These are phyloP conservation scores for Drosophila borealis DNA, from an alignment of 2,888 invertebrate genomes.

Conservation along the genomic window DNA sequence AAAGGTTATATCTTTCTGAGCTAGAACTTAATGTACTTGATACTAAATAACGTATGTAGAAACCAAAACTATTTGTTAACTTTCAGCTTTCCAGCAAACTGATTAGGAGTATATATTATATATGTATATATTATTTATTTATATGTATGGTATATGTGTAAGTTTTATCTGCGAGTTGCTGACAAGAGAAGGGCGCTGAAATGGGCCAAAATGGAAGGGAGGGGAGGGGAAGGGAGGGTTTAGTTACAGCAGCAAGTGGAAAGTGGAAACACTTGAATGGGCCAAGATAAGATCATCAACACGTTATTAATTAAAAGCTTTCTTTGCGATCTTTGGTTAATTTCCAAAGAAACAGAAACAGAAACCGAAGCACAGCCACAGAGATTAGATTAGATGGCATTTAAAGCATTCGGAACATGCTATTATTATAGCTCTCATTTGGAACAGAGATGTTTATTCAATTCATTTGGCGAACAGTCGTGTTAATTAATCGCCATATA, in stretches of 20 bases:
- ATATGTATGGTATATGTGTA: too few species aligned
- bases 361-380: neutral
- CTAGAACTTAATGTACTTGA: too few species aligned
- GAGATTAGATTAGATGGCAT: conserved; percentile 40
- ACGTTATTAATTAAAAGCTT: conserved; percentile 32
- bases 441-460: conserved; percentile 6
- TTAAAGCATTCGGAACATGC: neutral
- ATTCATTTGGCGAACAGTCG: conserved; percentile 6
- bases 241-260: neutral
- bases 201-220: too few species aligned
- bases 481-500: conserved; percentile 8
- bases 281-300: conserved; percentile 14
- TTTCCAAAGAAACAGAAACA: neutral
- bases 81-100: too few species aligned
- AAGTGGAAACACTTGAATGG: conserved; percentile 6
- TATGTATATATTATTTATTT: neutral
- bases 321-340: conserved; percentile 11
- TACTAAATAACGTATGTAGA: too few species aligned
- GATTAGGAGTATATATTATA: too few species aligned
- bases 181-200: too few species aligned
- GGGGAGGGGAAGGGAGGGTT: too few species aligned
- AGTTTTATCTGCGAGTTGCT: too few species aligned
- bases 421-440: neutral
- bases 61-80: too few species aligned
- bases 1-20: too few species aligned